These are phyloP conservation scores for Enteromius thamalakanensis DNA, from an alignment of 2,797 vertebrate species.

Conservation along the genomic window DNA sequence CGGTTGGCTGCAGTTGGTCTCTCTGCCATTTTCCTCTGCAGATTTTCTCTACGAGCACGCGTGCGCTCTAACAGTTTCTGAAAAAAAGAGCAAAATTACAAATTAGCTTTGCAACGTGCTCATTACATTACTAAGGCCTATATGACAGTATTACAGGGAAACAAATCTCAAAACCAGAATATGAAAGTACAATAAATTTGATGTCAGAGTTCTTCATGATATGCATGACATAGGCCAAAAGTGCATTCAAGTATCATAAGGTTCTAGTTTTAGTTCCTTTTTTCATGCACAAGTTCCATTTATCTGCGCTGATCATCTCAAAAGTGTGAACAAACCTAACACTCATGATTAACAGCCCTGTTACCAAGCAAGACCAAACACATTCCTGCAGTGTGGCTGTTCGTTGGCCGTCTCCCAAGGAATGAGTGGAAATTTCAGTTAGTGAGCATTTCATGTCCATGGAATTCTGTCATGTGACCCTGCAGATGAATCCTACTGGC, in stretches of 20 bases:
- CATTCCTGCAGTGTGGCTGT: slow-evolving; percentile 70
- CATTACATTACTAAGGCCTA: background rate
- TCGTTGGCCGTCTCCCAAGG: slow-evolving; percentile 38
- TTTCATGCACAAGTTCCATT: background rate
- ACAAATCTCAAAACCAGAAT: background rate
- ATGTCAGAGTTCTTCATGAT: background rate
- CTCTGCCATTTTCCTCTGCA: slow-evolving; percentile 94
- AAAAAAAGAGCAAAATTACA: slow-evolving; percentile 1
- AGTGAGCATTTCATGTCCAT: slow-evolving; percentile 68
- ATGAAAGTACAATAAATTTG: background rate
- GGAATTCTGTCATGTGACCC: slow-evolving; percentile 67
- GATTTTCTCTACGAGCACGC: slow-evolving; percentile 92
- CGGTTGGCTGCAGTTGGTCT: slow-evolving; percentile 79
- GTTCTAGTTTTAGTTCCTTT: slow-evolving; percentile 16
- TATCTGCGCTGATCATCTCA: background rate
- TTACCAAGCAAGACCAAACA: slow-evolving; percentile 60
- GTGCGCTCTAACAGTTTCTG: slow-evolving; percentile 97
- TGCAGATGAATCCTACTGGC: slow-evolving; percentile 55
- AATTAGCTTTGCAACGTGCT: background rate
- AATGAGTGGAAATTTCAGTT: slow-evolving; percentile 73
- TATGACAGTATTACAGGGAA: background rate
- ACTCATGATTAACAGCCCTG: slow-evolving; percentile 61
- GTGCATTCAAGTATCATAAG: background rate
- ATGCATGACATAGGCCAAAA: background rate
- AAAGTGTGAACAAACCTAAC: slow-evolving; percentile 36